A percentile compares a stretch with the other conserved stretches of the same genome.
Conservation (phyloP, 2,797 vertebrate genomes). For the Gallinago stenura region DNA sequence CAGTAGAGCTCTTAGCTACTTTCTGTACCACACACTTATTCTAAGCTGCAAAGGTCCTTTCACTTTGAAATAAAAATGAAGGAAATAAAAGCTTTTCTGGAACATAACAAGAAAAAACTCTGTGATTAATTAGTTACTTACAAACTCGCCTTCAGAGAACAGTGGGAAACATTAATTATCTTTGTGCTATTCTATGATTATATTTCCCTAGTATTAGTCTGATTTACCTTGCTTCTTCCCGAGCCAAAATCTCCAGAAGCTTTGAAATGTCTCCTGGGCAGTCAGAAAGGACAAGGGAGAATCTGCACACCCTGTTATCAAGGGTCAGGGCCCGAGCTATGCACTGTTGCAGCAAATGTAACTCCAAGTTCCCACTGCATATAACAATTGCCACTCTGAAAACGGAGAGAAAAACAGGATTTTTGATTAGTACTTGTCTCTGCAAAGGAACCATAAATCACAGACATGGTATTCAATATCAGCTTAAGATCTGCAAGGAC, state of each 20-base stretch:
- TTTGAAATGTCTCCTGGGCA: slow-evolving; percentile 88
- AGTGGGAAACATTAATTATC: background rate
- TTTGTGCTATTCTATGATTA: background rate
- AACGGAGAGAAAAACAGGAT: background rate
- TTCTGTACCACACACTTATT: background rate
- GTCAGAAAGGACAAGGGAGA: slow-evolving; percentile 85
- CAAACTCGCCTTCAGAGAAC: background rate
- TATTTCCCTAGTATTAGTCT: background rate
- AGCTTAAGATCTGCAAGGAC: background rate
- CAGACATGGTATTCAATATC: background rate
- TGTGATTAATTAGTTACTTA: background rate
- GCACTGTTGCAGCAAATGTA: slow-evolving; percentile 87
- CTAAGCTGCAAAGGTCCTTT: background rate
- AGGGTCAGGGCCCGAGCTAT: slow-evolving; percentile 88
- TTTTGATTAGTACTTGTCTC: background rate
- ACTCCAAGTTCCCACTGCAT: slow-evolving; percentile 90
- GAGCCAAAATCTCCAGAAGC: slow-evolving; percentile 87
- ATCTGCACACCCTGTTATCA: slow-evolving; percentile 86
- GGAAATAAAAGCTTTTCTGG: background rate
- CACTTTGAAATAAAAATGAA: background rate
- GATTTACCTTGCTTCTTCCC: slow-evolving; percentile 88
- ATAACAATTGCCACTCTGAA: slow-evolving; percentile 88
- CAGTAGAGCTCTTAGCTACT: background rate
- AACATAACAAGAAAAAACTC: background rate
- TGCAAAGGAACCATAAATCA: background rate